Base-by-base conservation (phyloP, 2,113 vertebrate species). In the Octodon degus region DNA sequence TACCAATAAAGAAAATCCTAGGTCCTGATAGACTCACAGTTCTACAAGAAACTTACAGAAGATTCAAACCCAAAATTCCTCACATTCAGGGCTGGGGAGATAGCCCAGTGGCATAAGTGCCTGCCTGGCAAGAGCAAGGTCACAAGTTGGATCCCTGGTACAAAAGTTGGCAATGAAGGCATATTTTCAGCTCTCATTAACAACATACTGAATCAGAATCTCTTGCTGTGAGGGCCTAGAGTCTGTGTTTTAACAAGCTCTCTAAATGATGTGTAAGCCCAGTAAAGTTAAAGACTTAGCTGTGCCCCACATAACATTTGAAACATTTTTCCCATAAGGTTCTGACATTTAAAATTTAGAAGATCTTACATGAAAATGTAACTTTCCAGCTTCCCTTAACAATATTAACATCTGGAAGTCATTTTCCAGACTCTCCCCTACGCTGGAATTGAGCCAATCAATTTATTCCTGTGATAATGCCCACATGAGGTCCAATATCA, bases 261-360 rank as follows among this genome's bases (percentile, higher is more conserved):
- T 72, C 27, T 60, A 60, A 7, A 7, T 37, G 70, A 77, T 63
- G 34, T 16, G n/a, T 32, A 87, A 62, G 19, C 4, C 11, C 22
- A 74, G 3, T 72, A 20, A 93, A 77, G 12, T 67, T 58, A 22
- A 79, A 62, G 25, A 65, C 34, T 89, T 84, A 91, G 8, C 37
- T 50, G 37, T 20, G 2, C 11, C 37, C 24, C 20, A 5, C 30
- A 2, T 55, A 68, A 27, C 85, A 60, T 37, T 85, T 70, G 92
- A 83, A 79, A 87, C 20, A 11, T 70, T 53, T 93, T 89, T 89
- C 82, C 37, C 55, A 53, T 58, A 65, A 37, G 55, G 37, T 47
- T 70, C 53, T 89, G 65, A 85, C 19, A 68, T 90, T 91, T 85
- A 88, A 88, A 79, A 90, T 79, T 65, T 53, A 95, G 88, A 63